Conservation (phyloP, 2,888 invertebrate species). For the Acleris sparsana region DNA sequence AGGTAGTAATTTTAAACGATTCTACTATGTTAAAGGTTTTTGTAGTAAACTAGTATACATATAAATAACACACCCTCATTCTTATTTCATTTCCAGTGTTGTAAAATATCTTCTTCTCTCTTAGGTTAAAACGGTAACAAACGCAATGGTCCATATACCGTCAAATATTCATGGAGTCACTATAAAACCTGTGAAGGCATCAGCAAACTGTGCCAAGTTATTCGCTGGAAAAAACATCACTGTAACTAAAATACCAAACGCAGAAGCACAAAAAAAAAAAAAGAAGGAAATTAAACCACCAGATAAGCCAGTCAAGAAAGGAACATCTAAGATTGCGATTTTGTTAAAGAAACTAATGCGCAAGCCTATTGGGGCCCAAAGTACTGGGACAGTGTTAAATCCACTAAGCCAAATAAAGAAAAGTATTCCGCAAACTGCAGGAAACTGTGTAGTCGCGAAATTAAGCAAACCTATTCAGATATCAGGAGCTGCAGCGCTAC, state of each 20-base stretch:
- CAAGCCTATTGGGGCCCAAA: not conserved
- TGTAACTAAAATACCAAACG: slow-evolving; percentile 47
- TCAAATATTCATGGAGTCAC: slow-evolving; percentile 57
- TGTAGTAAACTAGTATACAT: too few species aligned
- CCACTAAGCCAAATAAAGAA: slow-evolving; percentile 15
- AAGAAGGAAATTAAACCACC: slow-evolving; percentile 41
- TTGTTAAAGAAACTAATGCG: slow-evolving; percentile 4
- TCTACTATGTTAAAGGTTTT: too few species aligned
- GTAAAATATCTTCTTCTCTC: slow-evolving; percentile 38
- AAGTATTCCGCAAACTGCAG: not conserved
- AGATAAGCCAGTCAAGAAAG: slow-evolving; percentile 38
- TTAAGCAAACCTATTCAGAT: slow-evolving; percentile 44
- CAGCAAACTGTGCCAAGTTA: slow-evolving; percentile 42
- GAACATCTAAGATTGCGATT: slow-evolving; percentile 35
- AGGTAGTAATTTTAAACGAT: too few species aligned
- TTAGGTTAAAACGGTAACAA: slow-evolving; percentile 62
- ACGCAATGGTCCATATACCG: slow-evolving; percentile 77
- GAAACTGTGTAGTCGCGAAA: slow-evolving; percentile 8
- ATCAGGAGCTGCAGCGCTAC: slow-evolving; percentile 44
- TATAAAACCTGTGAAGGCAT: slow-evolving; percentile 54
- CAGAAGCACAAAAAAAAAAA: slow-evolving; percentile 44
- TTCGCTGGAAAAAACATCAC: slow-evolving; percentile 46
- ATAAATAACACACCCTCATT: not conserved
- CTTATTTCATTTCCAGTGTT: not conserved
- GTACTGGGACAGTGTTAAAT: slow-evolving; percentile 15